Percentiles rank a stretch among this genome's conserved stretches.
phyloP scores from a whole-genome alignment of 2,888 invertebrate genomes.

The Andrena trimmerana region DNA sequence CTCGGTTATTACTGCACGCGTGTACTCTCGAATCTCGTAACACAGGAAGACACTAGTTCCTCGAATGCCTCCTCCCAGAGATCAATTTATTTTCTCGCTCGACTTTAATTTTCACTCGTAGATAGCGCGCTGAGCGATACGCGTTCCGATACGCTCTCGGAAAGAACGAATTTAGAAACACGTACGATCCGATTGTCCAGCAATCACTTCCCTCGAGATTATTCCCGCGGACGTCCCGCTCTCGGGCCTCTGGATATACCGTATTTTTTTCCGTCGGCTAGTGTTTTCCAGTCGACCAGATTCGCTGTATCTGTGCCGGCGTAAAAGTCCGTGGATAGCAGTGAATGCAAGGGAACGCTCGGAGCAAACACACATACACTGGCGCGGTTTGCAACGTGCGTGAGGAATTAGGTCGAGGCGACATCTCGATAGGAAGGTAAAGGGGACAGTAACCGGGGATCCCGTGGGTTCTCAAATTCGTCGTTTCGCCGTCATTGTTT shows the following conservation, averaged over 20 bases:
- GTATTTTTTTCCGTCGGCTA: neutral
- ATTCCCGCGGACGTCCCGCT: neutral
- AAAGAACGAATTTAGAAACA: no score
- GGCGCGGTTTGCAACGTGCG: constrained; percentile 28
- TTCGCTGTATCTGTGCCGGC: neutral
- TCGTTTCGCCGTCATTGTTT: neutral
- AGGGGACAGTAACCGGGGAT: constrained; percentile 19
- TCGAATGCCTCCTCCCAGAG: neutral
- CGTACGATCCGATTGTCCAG: no score
- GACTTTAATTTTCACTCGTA: no score
- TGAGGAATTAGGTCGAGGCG: constrained; percentile 60
- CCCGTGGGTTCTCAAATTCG: constrained; percentile 16
- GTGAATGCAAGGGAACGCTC: constrained; percentile 19
- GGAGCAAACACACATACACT: constrained; percentile 41
- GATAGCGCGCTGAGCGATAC: no score
- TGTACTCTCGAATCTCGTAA: neutral
- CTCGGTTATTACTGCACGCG: neutral
- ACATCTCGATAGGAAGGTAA: constrained; percentile 47
- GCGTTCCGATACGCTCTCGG: no score
- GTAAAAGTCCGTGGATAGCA: constrained; percentile 27
- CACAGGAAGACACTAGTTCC: neutral
- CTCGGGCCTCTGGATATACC: neutral
- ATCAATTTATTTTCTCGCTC: constrained; percentile 1
- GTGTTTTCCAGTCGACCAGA: neutral
- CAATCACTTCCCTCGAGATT: no score